Evolutionary conservation across 2,888 invertebrate species (phyloP), one percentile per base, ranked within the genome.

Genomic region (Diachrysia chrysitis): DNA sequence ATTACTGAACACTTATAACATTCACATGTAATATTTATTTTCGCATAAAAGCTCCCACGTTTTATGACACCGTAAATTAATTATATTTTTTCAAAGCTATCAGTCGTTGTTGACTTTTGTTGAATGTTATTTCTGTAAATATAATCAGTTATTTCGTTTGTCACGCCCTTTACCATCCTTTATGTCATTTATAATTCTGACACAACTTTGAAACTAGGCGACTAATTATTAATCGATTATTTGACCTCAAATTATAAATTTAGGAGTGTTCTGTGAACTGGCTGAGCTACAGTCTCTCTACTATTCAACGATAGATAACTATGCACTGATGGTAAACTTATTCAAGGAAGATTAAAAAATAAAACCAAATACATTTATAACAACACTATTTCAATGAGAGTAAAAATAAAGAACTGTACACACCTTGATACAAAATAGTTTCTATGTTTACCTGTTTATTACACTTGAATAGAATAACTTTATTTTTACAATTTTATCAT

Each of bases 41-140:
- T 71, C 53, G 23, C 62, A 54, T 65, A 58, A 60, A 57, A 68
- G 3, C 46, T n/a, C 54, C 54, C 61, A 69, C 63, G 54, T 37
- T 48, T 64, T 37, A 51, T 37, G 58, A 54, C 42, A 71, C 57
- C 57, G 54, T 60, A 58, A 56, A 60, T 21, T 59, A 7, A 29
- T 29, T 29, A 29, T 5, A 29, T 29, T 7, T 29, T 29, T 29
- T 29, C 7, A 7, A 5, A 1, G 29, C 29, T 29, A 7, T 29
- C 6, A 29, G 5, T 29, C 29, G 29, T 7, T 29, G 5, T 29
- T 7, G 29, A 29, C 29, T 29, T 29, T 29, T 7, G 5, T 5
- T 7, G 6, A 29, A 29, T 63, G 42, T 59, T 57, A 54, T 66
- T 69, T 66, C 37, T 9, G 54, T n/a, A 16, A 63, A 55, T 60